These are phyloP conservation scores for Aurelia coerulea DNA, from an alignment of 30 jellyfish, hydroid and myxozoan genomes.

Conservation along the genomic window DNA sequence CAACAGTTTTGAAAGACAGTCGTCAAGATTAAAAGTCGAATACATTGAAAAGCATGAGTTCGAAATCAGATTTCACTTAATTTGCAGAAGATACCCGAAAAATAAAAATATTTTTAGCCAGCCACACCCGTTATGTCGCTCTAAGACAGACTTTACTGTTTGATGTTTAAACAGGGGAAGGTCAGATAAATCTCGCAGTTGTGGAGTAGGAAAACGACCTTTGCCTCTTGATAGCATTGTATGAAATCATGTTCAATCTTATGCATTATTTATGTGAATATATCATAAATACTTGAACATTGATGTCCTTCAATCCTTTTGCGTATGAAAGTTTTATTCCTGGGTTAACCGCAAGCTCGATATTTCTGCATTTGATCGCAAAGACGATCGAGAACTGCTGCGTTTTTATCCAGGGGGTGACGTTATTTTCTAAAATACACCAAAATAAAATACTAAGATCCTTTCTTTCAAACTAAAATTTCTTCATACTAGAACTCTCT, in stretches of 20 bases:
- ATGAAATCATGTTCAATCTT: constrained; percentile 26
- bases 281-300: constrained; percentile 61
- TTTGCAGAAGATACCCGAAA: too few species aligned
- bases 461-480: too few species aligned
- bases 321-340: constrained; percentile 57
- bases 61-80: too few species aligned
- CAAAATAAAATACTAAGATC: background rate
- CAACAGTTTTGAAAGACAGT: too few species aligned
- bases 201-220: constrained; percentile 12
- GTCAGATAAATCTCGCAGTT: too few species aligned
- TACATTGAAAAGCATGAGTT: too few species aligned
- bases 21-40: too few species aligned
- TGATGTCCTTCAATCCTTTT: constrained; percentile 58
- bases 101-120: background rate
- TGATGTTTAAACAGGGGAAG: too few species aligned
- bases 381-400: constrained; percentile 58
- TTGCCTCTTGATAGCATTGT: constrained; percentile 48
- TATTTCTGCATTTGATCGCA: constrained; percentile 45
- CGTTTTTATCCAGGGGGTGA: constrained; percentile 39
- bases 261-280: constrained; percentile 26
- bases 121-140: background rate
- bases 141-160: too few species aligned
- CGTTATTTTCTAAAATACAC: background rate
- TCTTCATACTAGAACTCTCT: too few species aligned
- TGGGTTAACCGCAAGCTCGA: constrained; percentile 65